These are phyloP conservation scores for Enteromius paludinosus DNA, from an alignment of 2,797 vertebrate species.

Conservation along the genomic window DNA sequence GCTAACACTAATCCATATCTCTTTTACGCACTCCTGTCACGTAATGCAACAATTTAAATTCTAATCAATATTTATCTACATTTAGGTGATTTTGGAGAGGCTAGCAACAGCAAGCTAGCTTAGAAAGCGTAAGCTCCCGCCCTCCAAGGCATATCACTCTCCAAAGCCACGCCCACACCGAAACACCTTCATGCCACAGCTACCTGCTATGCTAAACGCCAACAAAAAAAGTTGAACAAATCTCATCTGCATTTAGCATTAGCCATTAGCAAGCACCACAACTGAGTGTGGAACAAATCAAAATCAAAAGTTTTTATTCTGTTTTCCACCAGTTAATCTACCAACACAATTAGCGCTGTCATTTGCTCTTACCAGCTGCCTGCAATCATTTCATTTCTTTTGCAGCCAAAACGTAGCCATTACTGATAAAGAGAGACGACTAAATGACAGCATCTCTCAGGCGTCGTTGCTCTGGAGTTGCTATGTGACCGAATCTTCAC, in stretches of 20 bases:
- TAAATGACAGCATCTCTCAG: constrained; percentile 24
- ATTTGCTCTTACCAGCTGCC: not conserved
- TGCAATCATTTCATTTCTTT: not conserved
- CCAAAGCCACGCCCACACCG: not conserved
- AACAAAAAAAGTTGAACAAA: no score
- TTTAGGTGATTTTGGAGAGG: not conserved
- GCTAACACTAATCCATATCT: not conserved
- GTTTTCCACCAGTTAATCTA: not conserved
- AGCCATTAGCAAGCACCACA: not conserved
- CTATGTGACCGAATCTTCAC: constrained; percentile 49
- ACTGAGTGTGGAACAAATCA: not conserved
- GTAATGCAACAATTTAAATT: not conserved
- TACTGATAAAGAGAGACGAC: not conserved
- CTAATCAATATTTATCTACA: not conserved
- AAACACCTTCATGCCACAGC: not conserved
- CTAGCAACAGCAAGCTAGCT: not conserved
- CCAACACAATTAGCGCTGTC: not conserved
- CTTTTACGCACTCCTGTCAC: not conserved
- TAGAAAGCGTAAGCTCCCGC: not conserved
- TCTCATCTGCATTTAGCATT: no score
- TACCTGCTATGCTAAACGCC: not conserved
- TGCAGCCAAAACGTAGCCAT: not conserved
- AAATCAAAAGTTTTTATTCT: not conserved
- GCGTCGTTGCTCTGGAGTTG: constrained; percentile 30
- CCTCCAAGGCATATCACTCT: not conserved